Percentiles rank a stretch among this genome's conserved stretches.
Evolutionary conservation across 2,113 vertebrate species (phyloP).

Genomic region (Pao palembangensis): DNA sequence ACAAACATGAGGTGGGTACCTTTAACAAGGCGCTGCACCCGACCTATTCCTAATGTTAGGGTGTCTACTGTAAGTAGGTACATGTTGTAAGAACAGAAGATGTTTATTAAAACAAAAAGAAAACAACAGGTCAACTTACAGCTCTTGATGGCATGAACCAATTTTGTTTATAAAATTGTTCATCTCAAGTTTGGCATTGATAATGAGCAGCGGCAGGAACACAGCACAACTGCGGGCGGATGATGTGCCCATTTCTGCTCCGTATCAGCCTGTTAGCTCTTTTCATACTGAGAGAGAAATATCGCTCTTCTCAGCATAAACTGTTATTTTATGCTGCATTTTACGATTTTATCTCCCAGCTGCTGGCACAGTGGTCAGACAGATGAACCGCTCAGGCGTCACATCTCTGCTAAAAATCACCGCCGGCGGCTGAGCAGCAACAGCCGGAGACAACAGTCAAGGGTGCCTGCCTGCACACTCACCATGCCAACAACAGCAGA

Average conservation of each 20-base stretch:
- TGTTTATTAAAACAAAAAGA: too few relatives aligned
- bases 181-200: too few relatives aligned
- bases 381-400: neutral
- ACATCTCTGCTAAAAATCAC: conserved; percentile 1
- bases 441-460: neutral
- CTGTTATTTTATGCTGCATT: neutral
- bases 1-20: too few relatives aligned
- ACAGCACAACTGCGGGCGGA: neutral
- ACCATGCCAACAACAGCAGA: neutral
- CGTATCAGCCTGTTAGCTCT: neutral
- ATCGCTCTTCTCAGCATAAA: neutral
- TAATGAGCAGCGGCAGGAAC: neutral
- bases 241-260: neutral
- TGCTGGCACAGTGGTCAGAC: neutral
- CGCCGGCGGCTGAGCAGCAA: conserved; percentile 9
- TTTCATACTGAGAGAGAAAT: neutral
- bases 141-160: too few relatives aligned
- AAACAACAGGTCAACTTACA: too few relatives aligned
- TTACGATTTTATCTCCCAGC: neutral
- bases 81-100: too few relatives aligned
- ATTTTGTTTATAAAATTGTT: too few relatives aligned
- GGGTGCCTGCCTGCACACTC: neutral
- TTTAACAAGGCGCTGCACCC: too few relatives aligned
- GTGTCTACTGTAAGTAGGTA: too few relatives aligned
- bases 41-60: too few relatives aligned